Percentiles rank a stretch among this genome's conserved stretches.
phyloP scores from a whole-genome alignment of 2,888 invertebrate species.

The Unio delphinus region DNA sequence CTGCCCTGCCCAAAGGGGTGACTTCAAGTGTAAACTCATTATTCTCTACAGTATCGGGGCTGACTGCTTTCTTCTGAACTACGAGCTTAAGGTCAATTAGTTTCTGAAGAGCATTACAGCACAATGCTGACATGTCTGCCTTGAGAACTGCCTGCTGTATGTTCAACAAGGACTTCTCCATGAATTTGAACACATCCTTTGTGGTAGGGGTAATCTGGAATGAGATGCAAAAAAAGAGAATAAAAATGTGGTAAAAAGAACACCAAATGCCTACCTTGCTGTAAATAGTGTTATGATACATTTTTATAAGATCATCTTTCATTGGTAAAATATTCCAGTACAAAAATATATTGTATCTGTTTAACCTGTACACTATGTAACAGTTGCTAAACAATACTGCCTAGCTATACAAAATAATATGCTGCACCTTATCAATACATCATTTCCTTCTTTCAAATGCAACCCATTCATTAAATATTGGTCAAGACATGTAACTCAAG shows the following conservation, averaged over 20 bases:
- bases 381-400: no score
- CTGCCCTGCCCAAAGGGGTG: conserved; percentile 81
- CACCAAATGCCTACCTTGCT: no score
- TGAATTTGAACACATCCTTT: conserved; percentile 70
- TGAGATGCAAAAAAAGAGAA: neutral
- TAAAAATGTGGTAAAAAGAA: neutral
- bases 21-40: conserved; percentile 51
- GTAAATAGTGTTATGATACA: no score
- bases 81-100: conserved; percentile 60
- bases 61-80: conserved; percentile 31
- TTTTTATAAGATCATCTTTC: no score
- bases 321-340: no score
- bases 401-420: no score
- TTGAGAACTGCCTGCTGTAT: conserved; percentile 73
- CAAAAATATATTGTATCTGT: no score
- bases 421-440: no score
- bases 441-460: no score
- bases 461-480: no score
- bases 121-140: conserved; percentile 45
- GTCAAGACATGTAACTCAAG: no score
- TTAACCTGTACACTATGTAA: no score
- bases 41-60: conserved; percentile 20
- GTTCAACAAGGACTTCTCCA: conserved; percentile 78
- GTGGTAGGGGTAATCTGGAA: conserved; percentile 45
- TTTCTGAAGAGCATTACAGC: conserved; percentile 51